Evolutionary conservation across 2,113 vertebrate genomes (phyloP).

Genomic region (Mesembrinibis cayennensis): DNA sequence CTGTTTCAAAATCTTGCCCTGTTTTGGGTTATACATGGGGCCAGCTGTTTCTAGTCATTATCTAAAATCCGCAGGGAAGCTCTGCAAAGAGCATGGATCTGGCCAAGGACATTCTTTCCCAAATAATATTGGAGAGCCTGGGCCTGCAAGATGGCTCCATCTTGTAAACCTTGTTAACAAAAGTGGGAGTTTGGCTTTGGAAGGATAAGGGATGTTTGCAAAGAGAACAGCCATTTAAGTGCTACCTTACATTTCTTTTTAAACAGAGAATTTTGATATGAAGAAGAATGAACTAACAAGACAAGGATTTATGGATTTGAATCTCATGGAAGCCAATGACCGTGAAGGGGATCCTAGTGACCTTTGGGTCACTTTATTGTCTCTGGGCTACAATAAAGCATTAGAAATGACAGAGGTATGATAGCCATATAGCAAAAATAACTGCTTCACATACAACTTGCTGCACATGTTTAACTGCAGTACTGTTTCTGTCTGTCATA

Average conservation of each 20-base stretch:
- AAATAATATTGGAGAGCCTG: background rate
- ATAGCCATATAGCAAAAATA: background rate
- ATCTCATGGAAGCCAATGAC: slow-evolving; percentile 93
- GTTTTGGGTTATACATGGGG: background rate
- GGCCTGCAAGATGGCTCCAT: background rate
- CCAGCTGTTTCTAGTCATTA: background rate
- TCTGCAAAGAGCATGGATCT: background rate
- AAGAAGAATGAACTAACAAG: slow-evolving; percentile 90
- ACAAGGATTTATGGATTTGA: slow-evolving; percentile 93
- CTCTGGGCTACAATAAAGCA: slow-evolving; percentile 89
- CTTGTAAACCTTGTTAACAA: background rate
- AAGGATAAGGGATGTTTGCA: background rate
- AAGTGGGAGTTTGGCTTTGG: background rate
- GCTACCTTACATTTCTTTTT: background rate
- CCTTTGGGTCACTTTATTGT: slow-evolving; percentile 88
- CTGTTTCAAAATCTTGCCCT: background rate
- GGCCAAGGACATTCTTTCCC: background rate
- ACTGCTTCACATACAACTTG: background rate
- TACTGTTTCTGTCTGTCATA: background rate
- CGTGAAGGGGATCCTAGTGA: slow-evolving; percentile 85
- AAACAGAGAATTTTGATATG: slow-evolving; percentile 90
- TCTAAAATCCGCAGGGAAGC: background rate
- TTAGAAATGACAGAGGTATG: slow-evolving; percentile 87
- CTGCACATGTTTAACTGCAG: background rate
- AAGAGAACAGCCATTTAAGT: background rate